Percentiles rank a stretch among this genome's conserved stretches.
Evolutionary conservation across 1,140 invertebrate genomes (phyloP).

Genomic region (Hypsibius dujardini): DNA sequence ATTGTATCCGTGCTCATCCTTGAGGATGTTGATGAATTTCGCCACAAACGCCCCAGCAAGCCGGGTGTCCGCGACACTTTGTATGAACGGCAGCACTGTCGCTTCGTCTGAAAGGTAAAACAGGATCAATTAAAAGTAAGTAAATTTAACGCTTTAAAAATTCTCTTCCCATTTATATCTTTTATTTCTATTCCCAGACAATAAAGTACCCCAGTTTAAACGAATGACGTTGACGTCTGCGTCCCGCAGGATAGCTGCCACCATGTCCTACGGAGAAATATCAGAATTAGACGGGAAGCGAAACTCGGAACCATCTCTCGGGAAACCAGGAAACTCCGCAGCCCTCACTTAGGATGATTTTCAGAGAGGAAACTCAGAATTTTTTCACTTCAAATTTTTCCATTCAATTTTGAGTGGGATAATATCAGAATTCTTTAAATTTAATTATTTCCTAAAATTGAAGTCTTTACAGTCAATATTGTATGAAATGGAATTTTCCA

Average conservation of each 20-base stretch:
- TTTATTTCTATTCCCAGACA: too few species aligned
- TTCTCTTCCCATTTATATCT: too few species aligned
- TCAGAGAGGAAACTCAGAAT: too few species aligned
- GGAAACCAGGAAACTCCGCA: too few species aligned
- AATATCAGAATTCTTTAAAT: background rate
- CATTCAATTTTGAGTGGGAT: too few species aligned
- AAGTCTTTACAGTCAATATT: slow-evolving; percentile 4
- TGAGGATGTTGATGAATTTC: slow-evolving; percentile 39
- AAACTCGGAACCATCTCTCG: too few species aligned
- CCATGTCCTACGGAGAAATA: slow-evolving; percentile 37
- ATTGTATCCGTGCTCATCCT: background rate
- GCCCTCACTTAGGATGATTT: too few species aligned
- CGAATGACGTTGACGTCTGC: slow-evolving; percentile 53
- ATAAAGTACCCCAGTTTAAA: slow-evolving; percentile 51
- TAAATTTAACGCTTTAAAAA: too few species aligned
- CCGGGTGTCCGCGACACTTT: slow-evolving; percentile 73
- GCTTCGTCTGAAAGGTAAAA: slow-evolving; percentile 54
- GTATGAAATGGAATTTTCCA: too few species aligned
- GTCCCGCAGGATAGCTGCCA: slow-evolving; percentile 44
- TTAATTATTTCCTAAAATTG: background rate
- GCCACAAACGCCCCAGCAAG: slow-evolving; percentile 62
- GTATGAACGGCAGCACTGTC: slow-evolving; percentile 56
- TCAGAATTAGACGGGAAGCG: too few species aligned
- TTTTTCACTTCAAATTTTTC: too few species aligned
- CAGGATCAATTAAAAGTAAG: too few species aligned